Percentiles rank a stretch among this genome's conserved stretches.
These are phyloP conservation scores for Gambelia wislizenii DNA, from an alignment of 2,797 vertebrate genomes.

Conservation along the genomic window DNA sequence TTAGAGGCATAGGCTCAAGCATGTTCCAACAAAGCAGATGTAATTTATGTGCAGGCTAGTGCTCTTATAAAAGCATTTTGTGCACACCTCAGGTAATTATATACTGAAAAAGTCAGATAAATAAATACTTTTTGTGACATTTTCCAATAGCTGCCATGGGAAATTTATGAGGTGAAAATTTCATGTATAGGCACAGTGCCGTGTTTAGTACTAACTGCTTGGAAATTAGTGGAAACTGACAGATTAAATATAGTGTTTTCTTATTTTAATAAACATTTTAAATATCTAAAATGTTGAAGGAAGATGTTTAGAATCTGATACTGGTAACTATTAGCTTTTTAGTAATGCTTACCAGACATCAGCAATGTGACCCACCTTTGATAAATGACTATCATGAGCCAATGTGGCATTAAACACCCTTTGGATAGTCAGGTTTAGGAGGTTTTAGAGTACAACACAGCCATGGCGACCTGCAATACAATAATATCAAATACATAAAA, in stretches of 20 bases:
- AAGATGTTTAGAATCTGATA: neutral
- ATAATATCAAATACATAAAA: conserved; percentile 9
- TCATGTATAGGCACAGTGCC: neutral
- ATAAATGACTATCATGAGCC: conserved; percentile 5
- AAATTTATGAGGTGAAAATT: conserved; percentile 23
- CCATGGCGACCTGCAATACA: neutral
- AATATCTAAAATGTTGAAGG: neutral
- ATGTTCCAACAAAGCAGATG: conserved; percentile 4
- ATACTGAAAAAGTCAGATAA: conserved; percentile 6
- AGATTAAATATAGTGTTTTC: conserved; percentile 5
- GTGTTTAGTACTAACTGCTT: neutral
- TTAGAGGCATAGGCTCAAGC: neutral
- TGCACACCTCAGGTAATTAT: conserved; percentile 10
- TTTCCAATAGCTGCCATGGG: conserved; percentile 10
- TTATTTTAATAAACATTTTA: conserved; percentile 33
- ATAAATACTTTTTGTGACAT: neutral
- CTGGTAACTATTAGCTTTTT: neutral
- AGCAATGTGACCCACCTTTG: neutral
- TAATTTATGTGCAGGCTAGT: conserved; percentile 13
- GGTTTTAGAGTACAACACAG: neutral
- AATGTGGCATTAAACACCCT: neutral
- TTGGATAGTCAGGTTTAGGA: neutral
- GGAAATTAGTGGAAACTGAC: conserved; percentile 11
- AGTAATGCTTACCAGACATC: conserved; percentile 7
- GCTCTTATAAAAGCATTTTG: conserved; percentile 7